Base-by-base conservation (phyloP, 2,113 vertebrate species). In the Murina feae region DNA sequence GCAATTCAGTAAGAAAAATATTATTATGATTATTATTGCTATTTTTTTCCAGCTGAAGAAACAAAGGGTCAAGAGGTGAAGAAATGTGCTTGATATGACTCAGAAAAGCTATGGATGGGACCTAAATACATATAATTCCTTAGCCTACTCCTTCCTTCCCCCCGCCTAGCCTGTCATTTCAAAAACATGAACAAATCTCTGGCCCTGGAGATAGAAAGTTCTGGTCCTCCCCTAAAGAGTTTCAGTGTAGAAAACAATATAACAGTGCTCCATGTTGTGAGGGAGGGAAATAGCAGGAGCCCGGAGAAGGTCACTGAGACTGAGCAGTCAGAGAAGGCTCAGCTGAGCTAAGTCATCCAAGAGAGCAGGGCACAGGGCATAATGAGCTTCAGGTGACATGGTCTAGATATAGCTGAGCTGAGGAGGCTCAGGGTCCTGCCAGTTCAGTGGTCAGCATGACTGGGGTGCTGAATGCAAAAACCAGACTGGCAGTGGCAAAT, bases 371-470 rank as follows among this genome's bases (percentile, higher is more conserved):
- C 6, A 1, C 4, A 23, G 74, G n/a, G 72, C n/a, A 30, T 9
- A 32, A 49, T 6, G 25, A 42, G 17, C n/a, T 10, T 37, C 13
- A 25, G 6, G 18, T 37, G 30, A 49, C 23, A 20, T 0, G 18
- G 39, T 76, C 9, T 35, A 55, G 25, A 18, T 3, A 7, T 0
- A 28, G 5, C 0, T 21, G 75, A 44, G 44, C 39, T 1, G 0
- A 51, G 44, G 0, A 16, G 35, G 79, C 37, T 21, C 21, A 10
- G 18, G 1, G n/a, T 14, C 30, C 16, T 23, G 35, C 58, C 44
- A 39, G 7, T 12, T 35, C 20, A 30, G 32, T 9, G 25, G 21
- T 58, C 49, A 1, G 79, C 9, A 13, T 10, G 11, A 39, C 71
- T 51, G 16, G 18, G 4, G 30, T 66, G 30, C 44, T 44, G n/a